Evolutionary conservation across 2,888 invertebrate species (phyloP), one percentile per base, ranked within the genome.

Genomic region (Parthenolecanium corni): DNA sequence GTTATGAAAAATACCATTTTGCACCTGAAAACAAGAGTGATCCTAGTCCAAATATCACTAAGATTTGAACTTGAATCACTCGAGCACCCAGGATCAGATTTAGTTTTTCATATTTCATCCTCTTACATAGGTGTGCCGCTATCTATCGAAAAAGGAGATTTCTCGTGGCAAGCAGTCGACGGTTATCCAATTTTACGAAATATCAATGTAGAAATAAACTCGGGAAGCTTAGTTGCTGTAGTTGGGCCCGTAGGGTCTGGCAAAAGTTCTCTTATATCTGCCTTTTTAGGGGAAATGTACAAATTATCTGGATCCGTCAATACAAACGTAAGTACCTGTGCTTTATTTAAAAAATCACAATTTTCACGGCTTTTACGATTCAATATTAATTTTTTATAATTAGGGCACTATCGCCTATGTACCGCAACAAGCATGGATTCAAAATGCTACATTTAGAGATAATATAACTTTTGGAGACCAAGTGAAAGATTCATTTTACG

Each of bases 371-470:
- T 31, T 31, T 31, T 31, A 9, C 9, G 9, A 6, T 31, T 36
- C 16, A 16, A 46, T 49, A 24, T 3, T 44, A 16, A 52, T 42
- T 53, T 66, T 44, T 25, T 31, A 44, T 53, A 49, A 64, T n/a
- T n/a, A 69, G 76, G 82, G 83, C n/a, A 71, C 75, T 1, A 73
- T 81, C 16, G 92, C 93, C 0, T 94, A 92, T 74, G 92, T 93
- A 1, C 83, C 94, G 0, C 94, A 95, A 71, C 92, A 93, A 75
- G 93, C 96, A 0, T 97, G 97, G 97, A 96, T 97, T 64, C 96
- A 96, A 75, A 97, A 97, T 76, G 88, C 89, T 2, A 92, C 94
- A 0, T 76, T 97, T 24, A 83, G 85, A 70, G 88, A 95, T 71
- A 97, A 97, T 74, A 90, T 98, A 67, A 72, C 93, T 25, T 98